These are phyloP conservation scores for Cheilosia vulpina DNA, from an alignment of 2,888 invertebrate genomes.

Conservation along the genomic window DNA sequence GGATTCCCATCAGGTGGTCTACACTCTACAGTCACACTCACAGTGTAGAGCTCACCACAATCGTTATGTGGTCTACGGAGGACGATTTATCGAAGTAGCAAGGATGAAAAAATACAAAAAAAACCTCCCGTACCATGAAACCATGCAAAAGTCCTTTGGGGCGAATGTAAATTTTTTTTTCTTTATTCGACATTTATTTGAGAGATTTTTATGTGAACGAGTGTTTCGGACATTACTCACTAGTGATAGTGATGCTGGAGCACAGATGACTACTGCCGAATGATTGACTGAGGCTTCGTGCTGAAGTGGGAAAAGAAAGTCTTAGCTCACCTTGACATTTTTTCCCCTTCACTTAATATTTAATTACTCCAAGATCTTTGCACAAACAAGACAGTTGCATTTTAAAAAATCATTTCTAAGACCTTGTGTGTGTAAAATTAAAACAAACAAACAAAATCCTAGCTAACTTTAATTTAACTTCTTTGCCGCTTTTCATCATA, in stretches of 20 bases:
- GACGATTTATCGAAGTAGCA: constrained; percentile 59
- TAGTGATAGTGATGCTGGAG: neutral
- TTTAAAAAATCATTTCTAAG: constrained; percentile 19
- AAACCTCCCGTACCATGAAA: constrained; percentile 12
- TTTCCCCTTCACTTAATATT: neutral
- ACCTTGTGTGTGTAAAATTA: constrained; percentile 1
- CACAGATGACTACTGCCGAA: constrained; percentile 1
- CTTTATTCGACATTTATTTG: constrained; percentile 64
- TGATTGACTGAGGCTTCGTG: constrained; percentile 44
- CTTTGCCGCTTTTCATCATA: neutral
- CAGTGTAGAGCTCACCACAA: constrained; percentile 27
- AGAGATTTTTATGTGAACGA: constrained; percentile 32
- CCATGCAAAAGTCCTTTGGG: constrained; percentile 51
- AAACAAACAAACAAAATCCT: constrained; percentile 24
- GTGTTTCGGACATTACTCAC: constrained; percentile 29
- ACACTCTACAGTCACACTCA: too few relatives aligned
- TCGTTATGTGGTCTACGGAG: constrained; percentile 60
- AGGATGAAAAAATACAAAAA: constrained; percentile 2
- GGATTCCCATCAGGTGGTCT: constrained; percentile 70
- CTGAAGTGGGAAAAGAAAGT: neutral
- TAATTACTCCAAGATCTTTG: neutral
- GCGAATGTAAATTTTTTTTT: constrained; percentile 53
- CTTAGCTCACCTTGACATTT: neutral
- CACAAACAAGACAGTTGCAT: neutral
- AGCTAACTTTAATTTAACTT: constrained; percentile 8